phyloP scores from a whole-genome alignment of 2,888 invertebrate species.

The Conops quadrifasciatus region DNA sequence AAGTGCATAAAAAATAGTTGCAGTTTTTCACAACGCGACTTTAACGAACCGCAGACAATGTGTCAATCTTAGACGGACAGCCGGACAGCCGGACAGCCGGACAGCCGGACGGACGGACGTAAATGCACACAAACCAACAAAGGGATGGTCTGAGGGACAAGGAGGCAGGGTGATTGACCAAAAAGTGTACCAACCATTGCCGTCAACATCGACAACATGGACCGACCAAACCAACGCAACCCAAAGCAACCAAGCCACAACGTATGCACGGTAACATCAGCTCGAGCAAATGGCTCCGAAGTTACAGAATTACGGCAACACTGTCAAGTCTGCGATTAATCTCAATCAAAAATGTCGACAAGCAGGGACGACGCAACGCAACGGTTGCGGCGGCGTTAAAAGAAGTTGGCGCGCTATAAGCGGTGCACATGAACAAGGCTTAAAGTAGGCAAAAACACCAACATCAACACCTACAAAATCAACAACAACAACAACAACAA shows the following conservation, averaged over 20 bases:
- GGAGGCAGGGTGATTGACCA: slow-evolving; percentile 2
- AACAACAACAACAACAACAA: not conserved
- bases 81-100: not conserved
- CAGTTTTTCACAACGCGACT: not conserved
- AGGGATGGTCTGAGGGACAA: not conserved
- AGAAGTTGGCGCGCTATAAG: too few species aligned
- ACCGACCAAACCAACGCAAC: too few species aligned
- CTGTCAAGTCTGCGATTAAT: slow-evolving; percentile 58
- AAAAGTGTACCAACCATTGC: not conserved
- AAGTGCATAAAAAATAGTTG: not conserved
- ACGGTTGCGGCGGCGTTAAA: not conserved
- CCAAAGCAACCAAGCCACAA: too few species aligned
- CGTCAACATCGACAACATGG: not conserved
- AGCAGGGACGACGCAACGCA: slow-evolving; percentile 38
- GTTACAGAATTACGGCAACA: slow-evolving; percentile 25
- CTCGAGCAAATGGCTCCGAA: not conserved
- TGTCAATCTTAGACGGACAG: not conserved
- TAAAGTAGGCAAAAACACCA: not conserved
- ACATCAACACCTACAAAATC: not conserved
- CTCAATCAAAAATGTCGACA: slow-evolving; percentile 52
- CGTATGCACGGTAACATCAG: too few species aligned
- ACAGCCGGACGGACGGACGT: not conserved
- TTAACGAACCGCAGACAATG: not conserved
- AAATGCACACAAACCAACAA: not conserved
- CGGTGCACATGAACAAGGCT: too few species aligned